phyloP scores from a whole-genome alignment of 2,113 vertebrate species.

The Sminthopsis crassicaudata region DNA sequence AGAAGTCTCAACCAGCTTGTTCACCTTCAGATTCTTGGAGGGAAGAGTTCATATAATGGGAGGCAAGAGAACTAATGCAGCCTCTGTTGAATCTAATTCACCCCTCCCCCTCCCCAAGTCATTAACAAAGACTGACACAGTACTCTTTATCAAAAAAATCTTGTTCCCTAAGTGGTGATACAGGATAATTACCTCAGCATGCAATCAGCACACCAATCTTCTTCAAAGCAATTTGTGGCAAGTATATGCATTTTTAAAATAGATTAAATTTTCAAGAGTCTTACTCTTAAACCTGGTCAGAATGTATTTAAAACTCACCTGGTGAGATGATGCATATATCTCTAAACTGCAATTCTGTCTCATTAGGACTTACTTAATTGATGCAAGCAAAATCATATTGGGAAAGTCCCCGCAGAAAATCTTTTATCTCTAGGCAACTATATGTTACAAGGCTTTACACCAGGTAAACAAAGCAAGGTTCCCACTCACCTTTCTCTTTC shows the following conservation, averaged over 20 bases:
- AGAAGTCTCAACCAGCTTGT: not conserved
- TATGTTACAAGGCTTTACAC: slow-evolving; percentile 60
- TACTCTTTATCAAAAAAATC: slow-evolving; percentile 73
- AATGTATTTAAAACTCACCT: slow-evolving; percentile 70
- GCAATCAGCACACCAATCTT: slow-evolving; percentile 65
- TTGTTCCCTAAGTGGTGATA: slow-evolving; percentile 68
- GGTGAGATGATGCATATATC: slow-evolving; percentile 38
- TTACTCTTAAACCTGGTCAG: slow-evolving; percentile 64
- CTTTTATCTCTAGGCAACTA: slow-evolving; percentile 67
- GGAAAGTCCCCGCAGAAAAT: slow-evolving; percentile 65
- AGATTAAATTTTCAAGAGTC: slow-evolving; percentile 68
- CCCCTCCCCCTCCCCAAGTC: slow-evolving; percentile 56
- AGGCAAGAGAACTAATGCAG: not conserved
- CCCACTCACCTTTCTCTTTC: not conserved
- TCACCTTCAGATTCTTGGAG: not conserved
- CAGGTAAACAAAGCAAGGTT: slow-evolving; percentile 53
- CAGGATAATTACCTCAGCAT: slow-evolving; percentile 76
- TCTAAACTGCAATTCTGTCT: slow-evolving; percentile 55
- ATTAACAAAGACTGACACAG: slow-evolving; percentile 68
- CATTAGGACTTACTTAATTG: slow-evolving; percentile 64
- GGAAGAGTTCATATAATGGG: not conserved
- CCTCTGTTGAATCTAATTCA: not conserved
- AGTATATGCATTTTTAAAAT: slow-evolving; percentile 71
- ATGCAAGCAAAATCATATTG: slow-evolving; percentile 60
- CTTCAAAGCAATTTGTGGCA: slow-evolving; percentile 74